Base-by-base conservation (phyloP, 2,113 vertebrate species). In the Athene cunicularia region DNA sequence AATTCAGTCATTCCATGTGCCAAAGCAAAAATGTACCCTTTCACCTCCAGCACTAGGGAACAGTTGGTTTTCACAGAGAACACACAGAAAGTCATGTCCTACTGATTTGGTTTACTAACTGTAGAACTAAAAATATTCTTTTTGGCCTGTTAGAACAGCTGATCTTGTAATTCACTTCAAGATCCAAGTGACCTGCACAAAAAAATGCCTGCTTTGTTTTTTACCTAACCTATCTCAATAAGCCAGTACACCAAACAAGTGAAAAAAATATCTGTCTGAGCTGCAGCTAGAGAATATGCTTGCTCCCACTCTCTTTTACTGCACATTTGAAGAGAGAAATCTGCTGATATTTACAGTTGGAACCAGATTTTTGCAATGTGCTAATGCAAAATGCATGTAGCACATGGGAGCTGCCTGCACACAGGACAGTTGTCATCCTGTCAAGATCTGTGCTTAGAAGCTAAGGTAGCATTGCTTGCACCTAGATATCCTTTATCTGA, bases 81-180 rank as follows among this genome's bases (percentile, higher is more conserved):
- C 66, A 85, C 2, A 2, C 26, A 85, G 80, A 81, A 94, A 87
- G 9, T 62, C 77, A 66, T 90, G 81, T 73, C 89, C 87, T 85
- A 62, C 45, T 94, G 94, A 94, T 94, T 87, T 91, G 53, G 52
- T 93, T 94, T 95, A 94, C 96, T 93, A 94, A 91, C 73, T 27
- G 52, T 39, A 32, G 56, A 91, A 81, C 64, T 89, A 95, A 92
- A 95, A 95, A 84, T 82, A 89, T 53, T 87, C 93, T 39, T 91
- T 94, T 91, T 75, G 60, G 26, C 41, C 56, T 76, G 76, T 73
- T 80, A 93, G 58, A 91, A 90, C 53, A 95, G 55, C 58, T 94
- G 84, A 96, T 94, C 70, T 90, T 94, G 37, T 93, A 85, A 82
- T 89, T 84, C 66, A 35, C 17, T 79, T 94, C 68, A 67, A 74